phyloP scores from a whole-genome alignment of 2,888 invertebrate species.

The Ecliptopera silaceata region DNA sequence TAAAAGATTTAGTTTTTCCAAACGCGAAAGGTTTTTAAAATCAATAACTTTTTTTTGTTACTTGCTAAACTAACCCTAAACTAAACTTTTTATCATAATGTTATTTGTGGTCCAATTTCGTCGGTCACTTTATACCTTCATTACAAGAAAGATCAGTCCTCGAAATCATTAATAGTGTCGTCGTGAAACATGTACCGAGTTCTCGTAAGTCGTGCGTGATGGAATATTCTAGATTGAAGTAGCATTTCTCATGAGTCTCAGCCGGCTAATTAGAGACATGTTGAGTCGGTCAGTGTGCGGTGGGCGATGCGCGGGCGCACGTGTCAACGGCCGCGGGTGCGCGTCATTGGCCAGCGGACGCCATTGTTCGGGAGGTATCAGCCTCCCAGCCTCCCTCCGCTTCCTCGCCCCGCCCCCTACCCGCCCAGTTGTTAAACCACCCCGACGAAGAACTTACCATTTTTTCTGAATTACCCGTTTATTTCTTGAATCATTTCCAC shows the following conservation, averaged over 20 bases:
- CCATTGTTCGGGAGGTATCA: slow-evolving; percentile 58
- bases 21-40: background rate
- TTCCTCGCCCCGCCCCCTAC: slow-evolving; percentile 26
- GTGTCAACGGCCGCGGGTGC: slow-evolving; percentile 77
- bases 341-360: slow-evolving; percentile 67
- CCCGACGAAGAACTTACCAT: slow-evolving; percentile 13
- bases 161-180: background rate
- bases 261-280: slow-evolving; percentile 30
- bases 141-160: background rate
- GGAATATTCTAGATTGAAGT: slow-evolving; percentile 10
- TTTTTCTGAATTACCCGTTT: slow-evolving; percentile 16
- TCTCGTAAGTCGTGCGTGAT: no score
- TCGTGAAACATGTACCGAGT: no score
- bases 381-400: slow-evolving; percentile 34
- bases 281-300: slow-evolving; percentile 19
- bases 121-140: background rate
- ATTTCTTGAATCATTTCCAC: background rate
- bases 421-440: slow-evolving; percentile 34
- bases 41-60: background rate
- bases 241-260: slow-evolving; percentile 10
- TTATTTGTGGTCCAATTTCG: background rate
- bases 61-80: background rate
- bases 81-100: no score
- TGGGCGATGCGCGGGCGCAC: slow-evolving; percentile 60
- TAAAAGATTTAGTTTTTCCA: no score